Evolutionary conservation across 2,888 invertebrate genomes (phyloP), one percentile per base, ranked within the genome.

Genomic region (Allolobophora icterica): DNA sequence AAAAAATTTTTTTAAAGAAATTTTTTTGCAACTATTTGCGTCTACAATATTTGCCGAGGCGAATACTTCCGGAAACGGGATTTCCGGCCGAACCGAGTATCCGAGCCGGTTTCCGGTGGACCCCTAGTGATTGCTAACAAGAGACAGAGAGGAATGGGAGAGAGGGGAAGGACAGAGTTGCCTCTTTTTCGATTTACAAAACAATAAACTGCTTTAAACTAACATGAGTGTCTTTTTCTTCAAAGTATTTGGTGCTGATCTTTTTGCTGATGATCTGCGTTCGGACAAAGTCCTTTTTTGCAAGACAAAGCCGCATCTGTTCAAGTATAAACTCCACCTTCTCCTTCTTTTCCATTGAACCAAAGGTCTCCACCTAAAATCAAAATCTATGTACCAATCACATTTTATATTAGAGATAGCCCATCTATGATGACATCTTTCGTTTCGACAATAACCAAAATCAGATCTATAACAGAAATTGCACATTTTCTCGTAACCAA

Each of bases 201-300:
- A 42, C 35, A n/a, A 21, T 24, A 45, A 89, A 34, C 24, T 45
- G 34, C 42, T n/a, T 90, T 87, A 35, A 34, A 92, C 92, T 45
- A 45, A 96, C 97, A 94, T 97, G 96, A 84, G 97, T 96, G n/a
- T 94, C 94, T 92, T 97, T 97, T 93, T 98, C 98, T 91, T 98
- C 98, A 96, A 99, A 99, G 96, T 98, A 99, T 95, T 98, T 98
- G 0, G 97, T 97, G 95, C 97, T 99, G 93, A 99, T 99, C 96
- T 99, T 99, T 96, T 99, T 99, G 1, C 99, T 98, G 94, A 99
- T 99, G 92, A 99, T 99, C 95, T 99, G 99, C 15, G 99, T 99
- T 42, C 99, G 97, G 92, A 99, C 97, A 95, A 97, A 99, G 95
- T 99, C 99, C 94, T 98, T 97, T 94, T 98, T 98, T 0, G 98